phyloP scores from a whole-genome alignment of 2,797 vertebrate genomes.

The Argya squamiceps region DNA sequence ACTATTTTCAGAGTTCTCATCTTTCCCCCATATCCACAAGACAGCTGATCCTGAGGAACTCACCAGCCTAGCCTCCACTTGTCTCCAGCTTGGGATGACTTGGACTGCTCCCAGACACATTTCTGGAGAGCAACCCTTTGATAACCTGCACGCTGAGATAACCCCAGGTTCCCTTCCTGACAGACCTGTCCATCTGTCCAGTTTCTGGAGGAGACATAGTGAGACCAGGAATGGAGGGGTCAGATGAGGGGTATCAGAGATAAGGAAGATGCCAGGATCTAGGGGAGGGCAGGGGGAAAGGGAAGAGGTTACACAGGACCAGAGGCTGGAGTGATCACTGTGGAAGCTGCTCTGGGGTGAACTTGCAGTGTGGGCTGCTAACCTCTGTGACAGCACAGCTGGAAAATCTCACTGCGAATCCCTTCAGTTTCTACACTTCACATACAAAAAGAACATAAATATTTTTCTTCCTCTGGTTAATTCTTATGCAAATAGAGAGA shows the following conservation, averaged over 20 bases:
- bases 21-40: constrained; percentile 5
- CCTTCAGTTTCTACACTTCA: background rate
- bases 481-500: background rate
- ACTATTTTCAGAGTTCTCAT: constrained; percentile 39
- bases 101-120: background rate
- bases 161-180: background rate
- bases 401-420: background rate
- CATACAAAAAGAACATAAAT: background rate
- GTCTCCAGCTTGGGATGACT: constrained; percentile 17
- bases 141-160: constrained; percentile 45
- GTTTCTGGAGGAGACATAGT: constrained; percentile 12
- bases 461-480: background rate
- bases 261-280: background rate
- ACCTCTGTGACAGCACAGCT: background rate
- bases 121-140: background rate
- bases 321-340: background rate
- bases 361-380: background rate
- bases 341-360: background rate
- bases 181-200: background rate
- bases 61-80: background rate
- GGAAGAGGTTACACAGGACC: background rate
- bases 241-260: background rate
- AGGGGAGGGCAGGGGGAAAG: background rate
- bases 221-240: background rate
- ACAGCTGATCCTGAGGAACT: background rate